A percentile compares a stretch with the other conserved stretches of the same genome.
These are phyloP conservation scores for Alentia gelatinosa DNA, from an alignment of 2,888 invertebrate species.

Conservation along the genomic window DNA sequence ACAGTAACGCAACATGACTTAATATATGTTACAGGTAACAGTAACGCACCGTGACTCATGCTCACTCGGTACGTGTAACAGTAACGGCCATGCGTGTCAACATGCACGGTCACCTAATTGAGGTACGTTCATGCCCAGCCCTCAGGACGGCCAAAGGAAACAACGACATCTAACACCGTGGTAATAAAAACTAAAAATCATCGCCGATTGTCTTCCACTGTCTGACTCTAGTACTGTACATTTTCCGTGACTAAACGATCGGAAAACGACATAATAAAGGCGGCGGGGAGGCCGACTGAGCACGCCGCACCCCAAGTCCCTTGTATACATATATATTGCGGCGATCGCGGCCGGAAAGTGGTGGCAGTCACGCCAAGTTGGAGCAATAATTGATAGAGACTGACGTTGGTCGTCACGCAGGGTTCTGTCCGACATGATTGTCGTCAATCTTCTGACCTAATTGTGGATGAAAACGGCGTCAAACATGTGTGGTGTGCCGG, in stretches of 20 bases:
- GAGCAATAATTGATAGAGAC: background rate
- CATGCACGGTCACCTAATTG: background rate
- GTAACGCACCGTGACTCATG: too few species aligned
- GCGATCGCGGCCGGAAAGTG: background rate
- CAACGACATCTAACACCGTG: background rate
- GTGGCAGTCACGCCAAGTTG: background rate
- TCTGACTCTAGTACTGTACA: background rate
- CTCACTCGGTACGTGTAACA: too few species aligned
- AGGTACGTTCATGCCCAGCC: background rate
- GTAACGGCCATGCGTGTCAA: background rate
- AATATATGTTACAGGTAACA: too few species aligned
- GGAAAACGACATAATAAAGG: background rate
- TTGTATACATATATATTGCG: background rate
- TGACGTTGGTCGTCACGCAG: background rate
- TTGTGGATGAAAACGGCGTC: slow-evolving; percentile 56
- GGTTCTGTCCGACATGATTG: background rate
- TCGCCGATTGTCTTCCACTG: slow-evolving; percentile 26
- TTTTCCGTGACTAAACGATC: slow-evolving; percentile 7
- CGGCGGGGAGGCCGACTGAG: background rate
- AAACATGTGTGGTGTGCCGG: slow-evolving; percentile 10
- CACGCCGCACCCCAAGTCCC: background rate
- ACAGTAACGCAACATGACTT: too few species aligned
- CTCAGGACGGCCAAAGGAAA: background rate
- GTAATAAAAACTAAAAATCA: slow-evolving; percentile 1
- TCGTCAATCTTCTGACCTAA: slow-evolving; percentile 54